Base-by-base conservation (phyloP, 2,888 invertebrate genomes). In the Acrobasis consociella region DNA sequence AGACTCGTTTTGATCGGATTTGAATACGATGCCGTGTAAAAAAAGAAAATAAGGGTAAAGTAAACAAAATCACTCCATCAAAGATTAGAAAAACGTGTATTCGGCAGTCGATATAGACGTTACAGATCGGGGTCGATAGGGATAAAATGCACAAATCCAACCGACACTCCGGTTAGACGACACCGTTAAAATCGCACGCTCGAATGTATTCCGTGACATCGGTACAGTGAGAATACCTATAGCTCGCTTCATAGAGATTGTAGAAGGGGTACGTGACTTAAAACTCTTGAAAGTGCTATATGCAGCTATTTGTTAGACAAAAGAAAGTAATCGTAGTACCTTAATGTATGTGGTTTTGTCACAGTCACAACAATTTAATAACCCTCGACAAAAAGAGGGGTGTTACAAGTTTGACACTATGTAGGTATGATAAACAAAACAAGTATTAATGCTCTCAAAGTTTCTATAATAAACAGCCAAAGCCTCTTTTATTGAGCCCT, bases 111-210 rank as follows among this genome's bases (percentile, higher is more conserved):
- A 53, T 38, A 53, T 7, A 51, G 11, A 50, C 39, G 60, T 60
- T 50, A 39, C 13, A 37, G 51, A 60, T 60, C 52, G 31, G 46
- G 50, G 15, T 52, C 46, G 53, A 62, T 62, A 16, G 55, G 55
- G 49, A 49, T 61, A 61, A 62, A 61, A 63, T 59, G 49, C 60
- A 61, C 55, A 16, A 58, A 58, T 61, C 53, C 50, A 59, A 52
- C 51, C 58, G 60, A 60, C 60, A 62, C 63, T 10, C 17, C 51
- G 64, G 64, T 62, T 73, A 67, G 68, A 73, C 52, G 68, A 67
- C 68, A 69, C 75, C 75, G 80, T 82, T 81, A 80, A 83, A 86
- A 85, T 84, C 82, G 82, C 76, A 83, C 80, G 78, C 74, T 64
- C 76, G 74, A 78, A 81, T 83, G 76, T 85, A 80, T 78, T 85